A percentile compares a stretch with the other conserved stretches of the same genome.
These are phyloP conservation scores for Drosophila barbarae DNA, from an alignment of 2,888 invertebrate genomes.

Conservation along the genomic window DNA sequence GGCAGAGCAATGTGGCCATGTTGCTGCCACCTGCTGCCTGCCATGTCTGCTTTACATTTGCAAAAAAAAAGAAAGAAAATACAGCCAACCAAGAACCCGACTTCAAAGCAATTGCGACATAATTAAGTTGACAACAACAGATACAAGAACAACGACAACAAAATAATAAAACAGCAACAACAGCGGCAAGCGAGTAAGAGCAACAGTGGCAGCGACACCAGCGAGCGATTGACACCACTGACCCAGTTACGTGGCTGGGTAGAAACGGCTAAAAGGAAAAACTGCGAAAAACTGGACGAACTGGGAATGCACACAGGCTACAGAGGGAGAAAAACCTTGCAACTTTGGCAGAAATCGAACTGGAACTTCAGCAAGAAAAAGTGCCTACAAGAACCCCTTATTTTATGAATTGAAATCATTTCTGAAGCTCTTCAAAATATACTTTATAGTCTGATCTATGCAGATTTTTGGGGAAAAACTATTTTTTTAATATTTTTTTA, in stretches of 20 bases:
- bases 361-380: background rate
- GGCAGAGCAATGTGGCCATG: slow-evolving; percentile 36
- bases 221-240: slow-evolving; percentile 68
- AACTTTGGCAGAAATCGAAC: background rate
- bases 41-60: slow-evolving; percentile 38
- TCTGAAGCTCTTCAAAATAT: background rate
- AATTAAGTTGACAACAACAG: slow-evolving; percentile 70
- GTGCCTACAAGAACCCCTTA: background rate
- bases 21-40: slow-evolving; percentile 46
- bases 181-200: slow-evolving; percentile 22
- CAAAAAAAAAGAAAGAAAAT: background rate
- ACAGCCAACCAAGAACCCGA: slow-evolving; percentile 57
- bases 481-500: background rate
- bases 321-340: background rate
- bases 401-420: background rate
- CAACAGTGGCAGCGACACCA: slow-evolving; percentile 41
- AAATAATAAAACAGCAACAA: slow-evolving; percentile 22
- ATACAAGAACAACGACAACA: slow-evolving; percentile 32
- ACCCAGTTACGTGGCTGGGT: slow-evolving; percentile 61
- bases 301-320: slow-evolving; percentile 11
- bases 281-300: slow-evolving; percentile 34
- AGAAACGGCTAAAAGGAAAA: slow-evolving; percentile 40
- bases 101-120: slow-evolving; percentile 74
- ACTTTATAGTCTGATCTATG: background rate
- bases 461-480: background rate